phyloP scores from a whole-genome alignment of 2,797 vertebrate species.

The Rousettus madagascariensis region DNA sequence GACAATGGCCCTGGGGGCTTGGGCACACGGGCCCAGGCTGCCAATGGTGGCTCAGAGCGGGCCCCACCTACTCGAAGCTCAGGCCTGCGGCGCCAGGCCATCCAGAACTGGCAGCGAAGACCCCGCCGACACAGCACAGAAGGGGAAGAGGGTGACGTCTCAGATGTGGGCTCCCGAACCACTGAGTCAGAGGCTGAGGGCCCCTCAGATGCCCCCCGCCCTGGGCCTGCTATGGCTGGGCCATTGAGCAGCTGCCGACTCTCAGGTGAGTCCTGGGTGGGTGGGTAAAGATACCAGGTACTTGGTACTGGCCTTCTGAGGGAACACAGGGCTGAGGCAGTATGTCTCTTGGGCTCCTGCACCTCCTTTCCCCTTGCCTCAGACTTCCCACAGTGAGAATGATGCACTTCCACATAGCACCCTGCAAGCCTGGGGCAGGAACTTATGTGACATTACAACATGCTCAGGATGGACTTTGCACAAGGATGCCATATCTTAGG shows the following conservation, averaged over 20 bases:
- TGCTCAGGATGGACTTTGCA: too few species aligned
- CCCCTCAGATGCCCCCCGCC: slow-evolving; percentile 84
- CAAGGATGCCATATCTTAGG: neutral
- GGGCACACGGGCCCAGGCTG: slow-evolving; percentile 86
- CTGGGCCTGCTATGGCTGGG: slow-evolving; percentile 83
- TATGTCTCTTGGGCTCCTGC: neutral
- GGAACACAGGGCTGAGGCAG: neutral
- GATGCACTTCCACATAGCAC: neutral
- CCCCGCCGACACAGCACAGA: slow-evolving; percentile 98
- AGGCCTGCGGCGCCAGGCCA: slow-evolving; percentile 95
- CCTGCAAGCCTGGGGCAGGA: neutral
- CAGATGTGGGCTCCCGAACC: slow-evolving; percentile 95
- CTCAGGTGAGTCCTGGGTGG: slow-evolving; percentile 84
- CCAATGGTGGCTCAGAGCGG: slow-evolving; percentile 84
- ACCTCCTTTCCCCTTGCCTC: neutral
- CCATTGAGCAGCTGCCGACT: slow-evolving; percentile 87
- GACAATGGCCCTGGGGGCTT: slow-evolving; percentile 90
- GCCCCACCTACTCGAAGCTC: slow-evolving; percentile 87
- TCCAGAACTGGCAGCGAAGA: slow-evolving; percentile 98
- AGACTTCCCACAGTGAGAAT: neutral
- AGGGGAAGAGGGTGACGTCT: slow-evolving; percentile 96
- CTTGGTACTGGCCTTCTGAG: neutral
- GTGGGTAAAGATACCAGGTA: neutral
- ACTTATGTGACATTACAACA: neutral
- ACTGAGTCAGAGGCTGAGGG: slow-evolving; percentile 96